These are phyloP conservation scores for Bursaphelenchus okinawaensis DNA, from an alignment of 2,888 invertebrate genomes.

Conservation along the genomic window DNA sequence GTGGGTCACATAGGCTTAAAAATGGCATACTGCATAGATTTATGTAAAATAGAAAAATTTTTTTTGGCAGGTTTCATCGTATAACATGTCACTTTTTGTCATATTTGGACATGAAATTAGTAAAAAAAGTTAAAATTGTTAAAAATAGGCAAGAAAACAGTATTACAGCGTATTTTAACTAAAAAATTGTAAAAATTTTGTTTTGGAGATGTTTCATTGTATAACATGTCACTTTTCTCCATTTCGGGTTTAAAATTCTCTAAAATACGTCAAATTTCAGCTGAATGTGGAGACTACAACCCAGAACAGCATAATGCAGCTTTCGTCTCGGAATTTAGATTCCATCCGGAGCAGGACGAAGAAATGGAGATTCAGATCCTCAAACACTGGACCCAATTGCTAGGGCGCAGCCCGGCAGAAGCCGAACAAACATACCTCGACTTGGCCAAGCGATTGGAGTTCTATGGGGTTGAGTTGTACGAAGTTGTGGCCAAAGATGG, in stretches of 20 bases:
- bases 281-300: slow-evolving; percentile 95
- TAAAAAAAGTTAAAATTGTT: too few relatives aligned
- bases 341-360: slow-evolving; percentile 71
- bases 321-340: slow-evolving; percentile 93
- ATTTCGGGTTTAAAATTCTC: not conserved
- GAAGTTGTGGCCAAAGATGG: slow-evolving; percentile 76
- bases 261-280: slow-evolving; percentile 61
- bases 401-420: slow-evolving; percentile 83
- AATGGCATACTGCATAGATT: too few relatives aligned
- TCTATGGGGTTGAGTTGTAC: slow-evolving; percentile 94
- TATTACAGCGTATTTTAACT: too few relatives aligned
- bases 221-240: not conserved
- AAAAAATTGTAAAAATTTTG: not conserved
- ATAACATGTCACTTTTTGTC: too few relatives aligned
- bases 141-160: too few relatives aligned
- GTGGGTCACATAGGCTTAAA: too few relatives aligned
- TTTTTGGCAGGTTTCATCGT: too few relatives aligned
- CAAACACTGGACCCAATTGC: slow-evolving; percentile 73
- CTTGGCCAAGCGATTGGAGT: slow-evolving; percentile 84
- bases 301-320: slow-evolving; percentile 84
- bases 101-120: too few relatives aligned
- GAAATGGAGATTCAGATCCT: slow-evolving; percentile 81
- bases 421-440: slow-evolving; percentile 90
- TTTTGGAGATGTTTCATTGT: not conserved
- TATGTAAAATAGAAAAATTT: too few relatives aligned